Evolutionary conservation across 2,888 invertebrate species (phyloP).

Genomic region (Thereva nobilitata): DNA sequence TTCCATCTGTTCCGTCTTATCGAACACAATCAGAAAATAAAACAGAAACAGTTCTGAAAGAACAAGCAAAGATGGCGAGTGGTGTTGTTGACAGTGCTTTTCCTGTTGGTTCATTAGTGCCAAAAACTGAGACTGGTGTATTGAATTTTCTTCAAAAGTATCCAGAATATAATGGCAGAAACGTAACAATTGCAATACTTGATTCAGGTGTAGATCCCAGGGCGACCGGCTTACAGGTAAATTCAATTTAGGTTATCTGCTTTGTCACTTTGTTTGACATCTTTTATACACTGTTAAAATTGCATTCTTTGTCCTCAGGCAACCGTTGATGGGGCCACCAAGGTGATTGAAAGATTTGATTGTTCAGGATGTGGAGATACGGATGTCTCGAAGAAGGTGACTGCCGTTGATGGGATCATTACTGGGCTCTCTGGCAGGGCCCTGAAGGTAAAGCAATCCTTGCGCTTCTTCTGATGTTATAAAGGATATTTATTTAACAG

Average conservation of each 20-base stretch:
- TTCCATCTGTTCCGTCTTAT: too few relatives aligned
- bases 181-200: conserved; percentile 90
- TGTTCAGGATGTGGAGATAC: conserved; percentile 98
- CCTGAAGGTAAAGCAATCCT: conserved; percentile 70
- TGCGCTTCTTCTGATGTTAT: conserved; percentile 23
- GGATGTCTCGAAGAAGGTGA: conserved; percentile 79
- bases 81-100: conserved; percentile 67
- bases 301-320: background rate
- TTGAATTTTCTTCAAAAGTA: conserved; percentile 84
- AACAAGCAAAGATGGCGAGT: conserved; percentile 45
- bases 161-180: conserved; percentile 89
- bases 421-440: conserved; percentile 86
- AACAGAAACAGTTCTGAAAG: too few relatives aligned
- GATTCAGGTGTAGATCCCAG: conserved; percentile 99
- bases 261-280: conserved; percentile 35
- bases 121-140: conserved; percentile 94
- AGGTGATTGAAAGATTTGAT: conserved; percentile 93
- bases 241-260: conserved; percentile 34
- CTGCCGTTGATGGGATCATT: conserved; percentile 72
- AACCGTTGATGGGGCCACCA: conserved; percentile 78
- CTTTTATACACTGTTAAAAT: too few relatives aligned
- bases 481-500: conserved; percentile 39
- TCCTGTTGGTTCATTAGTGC: conserved; percentile 83
- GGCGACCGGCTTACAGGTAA: conserved; percentile 89
- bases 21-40: too few relatives aligned